These are phyloP conservation scores for Uria lomvia DNA, from an alignment of 2,113 vertebrate species.

Conservation along the genomic window DNA sequence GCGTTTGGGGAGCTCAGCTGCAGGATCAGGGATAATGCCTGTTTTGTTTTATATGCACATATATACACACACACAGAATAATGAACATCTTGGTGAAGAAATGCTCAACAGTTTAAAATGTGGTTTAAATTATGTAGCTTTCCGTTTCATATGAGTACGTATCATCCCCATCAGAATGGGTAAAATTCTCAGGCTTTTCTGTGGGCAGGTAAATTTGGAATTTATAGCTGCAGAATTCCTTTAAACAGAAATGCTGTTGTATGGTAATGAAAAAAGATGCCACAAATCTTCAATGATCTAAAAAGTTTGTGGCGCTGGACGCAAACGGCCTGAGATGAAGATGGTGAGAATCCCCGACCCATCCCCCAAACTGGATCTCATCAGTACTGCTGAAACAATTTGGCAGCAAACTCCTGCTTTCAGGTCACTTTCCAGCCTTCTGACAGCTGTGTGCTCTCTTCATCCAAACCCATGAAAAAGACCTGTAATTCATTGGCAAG, in stretches of 20 bases:
- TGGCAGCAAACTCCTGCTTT: conserved; percentile 58
- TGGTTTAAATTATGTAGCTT: background rate
- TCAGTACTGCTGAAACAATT: conserved; percentile 61
- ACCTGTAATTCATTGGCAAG: conserved; percentile 44
- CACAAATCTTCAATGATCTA: background rate
- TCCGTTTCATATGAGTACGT: background rate
- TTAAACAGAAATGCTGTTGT: background rate
- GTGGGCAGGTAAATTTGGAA: background rate
- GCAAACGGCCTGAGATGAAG: background rate
- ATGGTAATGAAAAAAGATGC: background rate
- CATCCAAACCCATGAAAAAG: conserved; percentile 56
- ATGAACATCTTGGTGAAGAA: background rate
- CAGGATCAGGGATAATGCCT: background rate
- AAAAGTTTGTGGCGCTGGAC: background rate
- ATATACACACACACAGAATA: background rate
- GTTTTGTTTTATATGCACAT: background rate
- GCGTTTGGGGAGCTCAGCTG: background rate
- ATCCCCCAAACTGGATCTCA: conserved; percentile 47
- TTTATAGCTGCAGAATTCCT: background rate
- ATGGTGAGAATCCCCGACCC: background rate
- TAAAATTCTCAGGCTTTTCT: background rate
- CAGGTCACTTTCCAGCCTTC: conserved; percentile 48
- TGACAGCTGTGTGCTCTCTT: conserved; percentile 55
- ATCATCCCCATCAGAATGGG: background rate
- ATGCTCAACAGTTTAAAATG: background rate